These are phyloP conservation scores for Drosophila diplacantha DNA, from an alignment of 2,888 invertebrate species.

Conservation along the genomic window DNA sequence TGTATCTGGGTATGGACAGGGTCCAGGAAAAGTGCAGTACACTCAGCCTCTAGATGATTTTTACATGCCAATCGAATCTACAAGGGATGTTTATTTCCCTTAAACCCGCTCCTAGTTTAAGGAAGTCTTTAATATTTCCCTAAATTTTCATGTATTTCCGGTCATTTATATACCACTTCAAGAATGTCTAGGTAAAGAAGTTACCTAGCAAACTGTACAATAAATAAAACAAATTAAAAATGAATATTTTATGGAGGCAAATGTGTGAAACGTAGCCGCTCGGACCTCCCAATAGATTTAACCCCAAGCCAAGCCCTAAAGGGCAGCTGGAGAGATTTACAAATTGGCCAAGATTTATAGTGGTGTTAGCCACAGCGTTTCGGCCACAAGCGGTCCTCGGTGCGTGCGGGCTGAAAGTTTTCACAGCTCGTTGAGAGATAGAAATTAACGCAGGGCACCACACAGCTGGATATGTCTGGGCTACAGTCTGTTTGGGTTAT, in stretches of 20 bases:
- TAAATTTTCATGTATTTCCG: neutral
- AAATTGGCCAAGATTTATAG: constrained; percentile 63
- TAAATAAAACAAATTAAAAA: constrained; percentile 35
- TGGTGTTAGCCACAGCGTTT: constrained; percentile 29
- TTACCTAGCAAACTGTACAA: constrained; percentile 10
- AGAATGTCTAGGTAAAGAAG: neutral
- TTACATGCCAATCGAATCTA: neutral
- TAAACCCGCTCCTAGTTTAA: neutral
- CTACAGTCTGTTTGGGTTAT: constrained; percentile 16
- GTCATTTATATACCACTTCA: neutral
- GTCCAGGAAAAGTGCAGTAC: neutral
- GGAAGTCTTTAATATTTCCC: no score
- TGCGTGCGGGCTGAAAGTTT: constrained; percentile 50
- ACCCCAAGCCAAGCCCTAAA: neutral
- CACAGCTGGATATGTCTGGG: constrained; percentile 33
- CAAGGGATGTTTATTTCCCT: neutral
- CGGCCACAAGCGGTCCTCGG: constrained; percentile 25
- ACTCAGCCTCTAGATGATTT: neutral
- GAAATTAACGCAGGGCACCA: constrained; percentile 29
- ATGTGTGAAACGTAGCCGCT: constrained; percentile 41
- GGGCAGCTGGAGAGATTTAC: constrained; percentile 46
- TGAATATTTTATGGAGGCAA: constrained; percentile 44
- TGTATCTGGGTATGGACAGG: neutral
- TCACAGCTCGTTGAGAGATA: constrained; percentile 23
- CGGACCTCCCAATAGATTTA: constrained; percentile 19